A percentile compares a stretch with the other conserved stretches of the same genome.
These are phyloP conservation scores for Hemiscyllium ocellatum DNA, from an alignment of 2,113 vertebrate species.

Conservation along the genomic window DNA sequence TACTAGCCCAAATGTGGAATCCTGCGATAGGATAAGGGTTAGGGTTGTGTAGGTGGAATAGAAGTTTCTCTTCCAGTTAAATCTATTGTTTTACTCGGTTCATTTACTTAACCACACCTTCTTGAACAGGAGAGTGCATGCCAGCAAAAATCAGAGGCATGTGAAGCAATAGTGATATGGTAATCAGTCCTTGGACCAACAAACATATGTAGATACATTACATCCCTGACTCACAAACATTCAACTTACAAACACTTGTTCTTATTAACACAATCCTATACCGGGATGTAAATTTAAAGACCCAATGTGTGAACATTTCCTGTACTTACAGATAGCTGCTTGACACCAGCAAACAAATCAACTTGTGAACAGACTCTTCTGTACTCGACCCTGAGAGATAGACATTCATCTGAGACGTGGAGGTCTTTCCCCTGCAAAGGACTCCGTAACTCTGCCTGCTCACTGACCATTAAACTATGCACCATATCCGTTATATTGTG, in stretches of 20 bases:
- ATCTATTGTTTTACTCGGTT: neutral
- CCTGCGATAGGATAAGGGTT: no score
- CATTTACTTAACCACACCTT: neutral
- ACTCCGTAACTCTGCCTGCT: neutral
- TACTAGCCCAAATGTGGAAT: neutral
- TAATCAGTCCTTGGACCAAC: neutral
- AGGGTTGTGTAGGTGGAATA: neutral
- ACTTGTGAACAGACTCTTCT: no score
- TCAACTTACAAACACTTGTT: no score
- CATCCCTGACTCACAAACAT: no score
- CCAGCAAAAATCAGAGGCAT: neutral
- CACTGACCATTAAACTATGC: neutral
- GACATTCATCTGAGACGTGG: neutral
- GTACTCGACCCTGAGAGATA: neutral
- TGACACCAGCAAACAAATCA: no score
- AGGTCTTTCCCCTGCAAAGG: neutral
- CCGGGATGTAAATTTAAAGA: no score
- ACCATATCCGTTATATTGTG: neutral
- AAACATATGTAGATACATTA: neutral
- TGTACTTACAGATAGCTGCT: no score
- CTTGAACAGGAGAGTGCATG: neutral
- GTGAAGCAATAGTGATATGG: neutral
- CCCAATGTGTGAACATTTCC: no score
- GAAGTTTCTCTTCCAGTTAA: neutral
- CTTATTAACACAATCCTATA: no score